These are phyloP conservation scores for Lophius americanus DNA, from an alignment of 2,797 vertebrate species.

Conservation along the genomic window DNA sequence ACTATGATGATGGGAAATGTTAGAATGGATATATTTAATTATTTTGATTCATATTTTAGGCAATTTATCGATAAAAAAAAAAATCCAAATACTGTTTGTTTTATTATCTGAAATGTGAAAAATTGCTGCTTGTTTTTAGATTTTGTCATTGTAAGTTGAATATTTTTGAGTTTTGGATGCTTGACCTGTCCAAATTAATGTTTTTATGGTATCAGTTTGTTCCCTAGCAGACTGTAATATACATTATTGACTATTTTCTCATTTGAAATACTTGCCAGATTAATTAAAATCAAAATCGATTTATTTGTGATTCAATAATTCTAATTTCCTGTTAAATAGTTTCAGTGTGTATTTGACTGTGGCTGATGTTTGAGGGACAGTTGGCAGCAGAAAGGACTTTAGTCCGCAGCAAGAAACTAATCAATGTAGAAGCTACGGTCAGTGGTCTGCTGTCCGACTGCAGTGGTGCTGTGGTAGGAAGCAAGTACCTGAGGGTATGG, in stretches of 20 bases:
- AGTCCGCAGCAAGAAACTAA: conserved; percentile 60
- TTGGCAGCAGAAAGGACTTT: conserved; percentile 45
- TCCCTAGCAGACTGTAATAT: conserved; percentile 1
- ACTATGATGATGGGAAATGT: neutral
- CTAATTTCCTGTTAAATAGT: conserved; percentile 23
- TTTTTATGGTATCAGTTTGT: neutral
- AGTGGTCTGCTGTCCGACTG: conserved; percentile 65
- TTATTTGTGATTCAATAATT: neutral
- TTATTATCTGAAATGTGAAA: conserved; percentile 1
- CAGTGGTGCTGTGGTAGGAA: conserved; percentile 63
- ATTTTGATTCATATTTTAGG: neutral
- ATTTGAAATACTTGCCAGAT: conserved; percentile 14
- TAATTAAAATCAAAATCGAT: neutral
- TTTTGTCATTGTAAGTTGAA: conserved; percentile 2
- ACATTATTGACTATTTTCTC: neutral
- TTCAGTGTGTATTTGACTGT: conserved; percentile 42
- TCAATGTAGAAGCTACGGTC: conserved; percentile 60
- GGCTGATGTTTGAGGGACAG: conserved; percentile 54
- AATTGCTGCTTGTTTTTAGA: conserved; percentile 12
- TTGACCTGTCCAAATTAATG: neutral
- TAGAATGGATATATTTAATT: conserved; percentile 13
- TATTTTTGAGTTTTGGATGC: neutral
- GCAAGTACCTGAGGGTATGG: conserved; percentile 69
- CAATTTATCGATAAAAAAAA: neutral
- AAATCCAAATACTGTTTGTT: conserved; percentile 13